A percentile compares a stretch with the other conserved stretches of the same genome.
Conservation (phyloP, 2,113 vertebrate species). For the Grammomys dolichurus region DNA sequence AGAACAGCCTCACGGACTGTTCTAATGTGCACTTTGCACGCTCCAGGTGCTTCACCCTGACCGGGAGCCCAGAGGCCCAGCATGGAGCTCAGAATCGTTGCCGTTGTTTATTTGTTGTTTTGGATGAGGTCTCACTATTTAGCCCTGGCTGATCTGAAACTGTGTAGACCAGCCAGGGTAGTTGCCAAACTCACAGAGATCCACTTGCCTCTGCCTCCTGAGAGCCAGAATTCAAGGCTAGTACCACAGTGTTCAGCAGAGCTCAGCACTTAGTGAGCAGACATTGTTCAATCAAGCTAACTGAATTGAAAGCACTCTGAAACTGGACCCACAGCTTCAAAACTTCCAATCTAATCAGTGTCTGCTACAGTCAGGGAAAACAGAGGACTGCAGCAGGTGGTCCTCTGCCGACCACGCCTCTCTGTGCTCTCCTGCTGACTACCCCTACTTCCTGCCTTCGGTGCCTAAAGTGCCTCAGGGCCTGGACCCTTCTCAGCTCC, state of each 20-base stretch:
- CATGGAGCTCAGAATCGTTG: neutral
- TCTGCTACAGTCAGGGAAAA: neutral
- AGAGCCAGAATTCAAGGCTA: neutral
- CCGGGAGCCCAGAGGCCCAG: neutral
- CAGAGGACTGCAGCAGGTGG: neutral
- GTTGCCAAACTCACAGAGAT: neutral
- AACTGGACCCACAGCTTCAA: neutral
- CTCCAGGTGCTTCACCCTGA: neutral
- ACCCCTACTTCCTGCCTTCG: neutral
- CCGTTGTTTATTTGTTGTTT: neutral
- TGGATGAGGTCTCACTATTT: neutral
- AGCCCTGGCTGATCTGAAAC: neutral
- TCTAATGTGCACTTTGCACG: neutral
- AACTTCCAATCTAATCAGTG: neutral
- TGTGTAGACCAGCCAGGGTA: neutral
- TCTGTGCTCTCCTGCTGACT: neutral
- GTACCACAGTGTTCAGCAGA: neutral
- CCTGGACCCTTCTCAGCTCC: neutral
- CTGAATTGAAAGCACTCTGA: neutral
- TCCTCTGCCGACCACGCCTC: neutral
- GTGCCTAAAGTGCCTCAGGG: neutral
- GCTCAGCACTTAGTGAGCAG: neutral
- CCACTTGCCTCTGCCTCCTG: neutral
- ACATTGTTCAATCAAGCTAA: neutral
- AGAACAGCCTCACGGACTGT: neutral